Evolutionary conservation across 2,797 vertebrate species (phyloP).

Genomic region (Holocentrus rufus): DNA sequence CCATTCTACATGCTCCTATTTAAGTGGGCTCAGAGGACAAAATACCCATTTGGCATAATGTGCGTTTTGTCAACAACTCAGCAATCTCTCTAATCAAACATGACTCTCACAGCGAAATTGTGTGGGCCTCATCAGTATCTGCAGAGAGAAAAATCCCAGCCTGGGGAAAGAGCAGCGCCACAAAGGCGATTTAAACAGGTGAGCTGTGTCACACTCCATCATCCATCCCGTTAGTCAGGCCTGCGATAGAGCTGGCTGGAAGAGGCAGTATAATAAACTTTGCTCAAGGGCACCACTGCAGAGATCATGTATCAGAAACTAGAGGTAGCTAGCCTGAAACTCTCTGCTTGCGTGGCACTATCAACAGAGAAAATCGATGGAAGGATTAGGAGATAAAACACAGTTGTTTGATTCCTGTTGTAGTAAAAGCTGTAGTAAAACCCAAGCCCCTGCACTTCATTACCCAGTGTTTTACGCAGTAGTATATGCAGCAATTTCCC

Average conservation of each 20-base stretch:
- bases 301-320: constrained; percentile 3
- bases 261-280: constrained; percentile 2
- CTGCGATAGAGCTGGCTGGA: not conserved
- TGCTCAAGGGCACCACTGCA: constrained; percentile 40
- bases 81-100: constrained; percentile 26
- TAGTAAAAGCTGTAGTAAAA: not conserved
- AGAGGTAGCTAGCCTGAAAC: not conserved
- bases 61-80: constrained; percentile 16
- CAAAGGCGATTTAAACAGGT: constrained; percentile 19
- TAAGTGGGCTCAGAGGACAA: not conserved
- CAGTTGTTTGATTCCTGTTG: not conserved
- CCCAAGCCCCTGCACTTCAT: not conserved
- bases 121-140: constrained; percentile 3
- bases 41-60: not conserved
- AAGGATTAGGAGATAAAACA: constrained; percentile 16
- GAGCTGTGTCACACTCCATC: constrained; percentile 44
- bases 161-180: not conserved
- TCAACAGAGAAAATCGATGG: not conserved
- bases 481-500: not conserved
- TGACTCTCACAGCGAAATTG: not conserved
- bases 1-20: not conserved
- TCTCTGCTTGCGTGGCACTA: not conserved
- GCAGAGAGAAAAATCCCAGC: constrained; percentile 18
- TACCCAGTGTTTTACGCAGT: not conserved
- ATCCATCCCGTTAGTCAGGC: constrained; percentile 35